These are phyloP conservation scores for Heliconius charithonia DNA, from an alignment of 2,888 invertebrate species.

Conservation along the genomic window DNA sequence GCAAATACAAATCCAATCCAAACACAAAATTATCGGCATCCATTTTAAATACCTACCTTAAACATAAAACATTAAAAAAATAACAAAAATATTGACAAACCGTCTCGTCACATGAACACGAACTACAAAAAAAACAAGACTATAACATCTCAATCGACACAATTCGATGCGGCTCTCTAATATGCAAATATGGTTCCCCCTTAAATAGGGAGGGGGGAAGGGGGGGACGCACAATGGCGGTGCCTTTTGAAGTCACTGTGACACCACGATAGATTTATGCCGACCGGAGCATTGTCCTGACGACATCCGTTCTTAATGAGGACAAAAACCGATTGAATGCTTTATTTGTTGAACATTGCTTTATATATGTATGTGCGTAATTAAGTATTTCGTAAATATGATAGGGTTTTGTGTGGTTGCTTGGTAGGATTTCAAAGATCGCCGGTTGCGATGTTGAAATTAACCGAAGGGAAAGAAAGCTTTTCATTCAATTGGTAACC, in stretches of 20 bases:
- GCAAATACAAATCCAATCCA: not conserved
- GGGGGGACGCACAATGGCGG: conserved; percentile 61
- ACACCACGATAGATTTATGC: conserved; percentile 51
- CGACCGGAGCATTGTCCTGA: conserved; percentile 40
- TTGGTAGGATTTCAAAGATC: conserved; percentile 22
- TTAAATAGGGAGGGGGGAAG: conserved; percentile 50
- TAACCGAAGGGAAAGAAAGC: not conserved
- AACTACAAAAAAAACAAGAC: conserved; percentile 41
- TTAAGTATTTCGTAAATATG: conserved; percentile 38
- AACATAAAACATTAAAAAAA: not conserved
- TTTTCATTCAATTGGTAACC: not conserved
- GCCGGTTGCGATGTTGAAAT: conserved; percentile 19
- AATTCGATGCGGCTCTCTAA: conserved; percentile 57
- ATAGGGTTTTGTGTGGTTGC: conserved; percentile 23
- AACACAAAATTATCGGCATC: not conserved
- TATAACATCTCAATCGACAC: conserved; percentile 52
- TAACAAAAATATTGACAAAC: conserved; percentile 24
- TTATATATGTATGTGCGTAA: conserved; percentile 35
- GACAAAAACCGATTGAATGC: conserved; percentile 42
- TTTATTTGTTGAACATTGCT: conserved; percentile 38
- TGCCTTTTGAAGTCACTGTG: conserved; percentile 66
- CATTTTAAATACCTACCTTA: not conserved
- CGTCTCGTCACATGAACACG: conserved; percentile 29
- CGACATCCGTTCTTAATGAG: conserved; percentile 47
- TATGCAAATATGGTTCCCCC: conserved; percentile 64